Conservation (phyloP, 2,113 vertebrate species). For the Myiozetetes cayanensis region DNA sequence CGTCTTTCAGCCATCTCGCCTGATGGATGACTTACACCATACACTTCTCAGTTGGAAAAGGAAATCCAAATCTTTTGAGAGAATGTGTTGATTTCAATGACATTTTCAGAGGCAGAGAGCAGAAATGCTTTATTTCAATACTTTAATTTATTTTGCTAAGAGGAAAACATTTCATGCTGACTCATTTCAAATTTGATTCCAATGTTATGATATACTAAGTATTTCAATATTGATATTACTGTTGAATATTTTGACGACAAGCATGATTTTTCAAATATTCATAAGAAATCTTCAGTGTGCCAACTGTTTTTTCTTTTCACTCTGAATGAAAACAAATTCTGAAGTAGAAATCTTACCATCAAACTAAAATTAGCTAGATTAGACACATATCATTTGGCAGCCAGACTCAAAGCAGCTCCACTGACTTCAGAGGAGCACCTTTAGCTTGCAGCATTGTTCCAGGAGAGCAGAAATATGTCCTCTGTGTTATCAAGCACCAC, state of each 20-base stretch:
- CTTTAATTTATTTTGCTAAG: background rate
- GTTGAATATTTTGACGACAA: conserved; percentile 3
- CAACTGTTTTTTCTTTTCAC: background rate
- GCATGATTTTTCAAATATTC: background rate
- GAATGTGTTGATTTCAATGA: background rate
- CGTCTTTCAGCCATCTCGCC: background rate
- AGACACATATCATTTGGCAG: background rate
- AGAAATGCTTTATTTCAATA: background rate
- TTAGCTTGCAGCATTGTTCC: background rate
- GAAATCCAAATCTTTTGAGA: background rate
- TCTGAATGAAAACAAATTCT: background rate
- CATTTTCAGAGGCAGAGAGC: background rate
- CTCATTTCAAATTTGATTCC: conserved; percentile 13
- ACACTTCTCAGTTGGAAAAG: background rate
- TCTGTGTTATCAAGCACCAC: background rate
- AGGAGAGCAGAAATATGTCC: background rate
- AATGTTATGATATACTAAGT: background rate
- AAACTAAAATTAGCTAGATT: background rate
- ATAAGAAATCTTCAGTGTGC: background rate
- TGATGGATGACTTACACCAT: background rate
- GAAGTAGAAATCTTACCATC: background rate
- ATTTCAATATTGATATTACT: background rate
- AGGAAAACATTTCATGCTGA: background rate
- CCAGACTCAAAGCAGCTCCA: background rate
- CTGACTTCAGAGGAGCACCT: background rate